A percentile compares a stretch with the other conserved stretches of the same genome.
Conservation (phyloP, 2,113 vertebrate species). For the Rhinopomastus cyanomelas region DNA sequence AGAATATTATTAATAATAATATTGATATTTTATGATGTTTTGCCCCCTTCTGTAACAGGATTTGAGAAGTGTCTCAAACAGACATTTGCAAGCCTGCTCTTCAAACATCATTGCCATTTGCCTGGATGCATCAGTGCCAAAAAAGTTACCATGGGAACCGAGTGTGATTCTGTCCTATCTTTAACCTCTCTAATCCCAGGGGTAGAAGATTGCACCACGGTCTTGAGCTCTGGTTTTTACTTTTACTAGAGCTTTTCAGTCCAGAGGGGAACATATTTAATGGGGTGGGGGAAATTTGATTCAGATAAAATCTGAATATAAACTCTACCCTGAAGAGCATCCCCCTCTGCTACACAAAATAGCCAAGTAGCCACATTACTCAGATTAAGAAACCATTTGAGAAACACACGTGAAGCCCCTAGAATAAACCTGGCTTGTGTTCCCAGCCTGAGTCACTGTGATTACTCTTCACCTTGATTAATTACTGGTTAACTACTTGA, state of each 20-base stretch:
- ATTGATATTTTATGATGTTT: background rate
- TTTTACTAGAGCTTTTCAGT: background rate
- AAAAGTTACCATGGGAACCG: slow-evolving; percentile 59
- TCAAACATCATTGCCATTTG: slow-evolving; percentile 24
- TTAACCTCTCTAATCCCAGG: background rate
- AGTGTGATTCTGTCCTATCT: background rate
- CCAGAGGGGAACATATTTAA: background rate
- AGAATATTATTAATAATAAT: background rate
- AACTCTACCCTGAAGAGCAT: background rate
- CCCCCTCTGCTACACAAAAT: background rate
- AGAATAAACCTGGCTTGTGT: background rate
- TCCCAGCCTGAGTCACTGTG: background rate
- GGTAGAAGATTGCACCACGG: background rate
- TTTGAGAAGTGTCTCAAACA: slow-evolving; percentile 1
- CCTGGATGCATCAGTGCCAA: slow-evolving; percentile 10
- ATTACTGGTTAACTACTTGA: too few relatives aligned
- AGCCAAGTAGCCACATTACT: background rate
- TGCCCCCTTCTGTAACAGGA: background rate
- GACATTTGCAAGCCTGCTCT: background rate
- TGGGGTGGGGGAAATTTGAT: background rate
- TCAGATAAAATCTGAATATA: background rate
- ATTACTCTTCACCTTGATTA: background rate
- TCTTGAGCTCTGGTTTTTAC: background rate
- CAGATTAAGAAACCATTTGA: background rate
- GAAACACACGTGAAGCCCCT: background rate